phyloP scores from a whole-genome alignment of 2,797 vertebrate genomes.

The Orestias chungarensis region DNA sequence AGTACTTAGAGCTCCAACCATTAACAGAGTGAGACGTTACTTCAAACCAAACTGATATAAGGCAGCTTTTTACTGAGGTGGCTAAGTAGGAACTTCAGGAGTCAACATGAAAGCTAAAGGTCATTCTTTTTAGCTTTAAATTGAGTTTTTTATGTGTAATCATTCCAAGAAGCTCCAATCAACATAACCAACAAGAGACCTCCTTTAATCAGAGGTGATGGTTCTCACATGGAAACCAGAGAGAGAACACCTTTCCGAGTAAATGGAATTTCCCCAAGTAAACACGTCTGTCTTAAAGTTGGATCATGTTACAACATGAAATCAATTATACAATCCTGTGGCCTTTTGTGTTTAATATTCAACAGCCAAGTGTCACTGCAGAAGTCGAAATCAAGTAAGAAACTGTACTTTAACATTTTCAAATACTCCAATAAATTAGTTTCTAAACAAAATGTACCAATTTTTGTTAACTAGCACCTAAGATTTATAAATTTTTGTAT shows the following conservation, averaged over 20 bases:
- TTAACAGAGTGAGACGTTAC: background rate
- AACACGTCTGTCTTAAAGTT: slow-evolving; percentile 8
- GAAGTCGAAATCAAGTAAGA: slow-evolving; percentile 30
- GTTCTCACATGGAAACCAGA: slow-evolving; percentile 31
- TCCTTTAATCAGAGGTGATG: background rate
- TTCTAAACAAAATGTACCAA: background rate
- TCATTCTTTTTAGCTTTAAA: background rate
- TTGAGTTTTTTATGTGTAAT: background rate
- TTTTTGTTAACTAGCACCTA: too few relatives aligned
- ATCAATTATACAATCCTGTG: slow-evolving; percentile 30
- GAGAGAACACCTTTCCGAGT: background rate
- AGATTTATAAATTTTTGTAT: background rate
- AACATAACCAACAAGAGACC: background rate
- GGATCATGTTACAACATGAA: slow-evolving; percentile 45
- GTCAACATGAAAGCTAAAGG: background rate
- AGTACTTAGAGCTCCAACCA: background rate
- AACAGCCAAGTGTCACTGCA: slow-evolving; percentile 23
- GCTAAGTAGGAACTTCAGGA: background rate
- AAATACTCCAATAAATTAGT: background rate
- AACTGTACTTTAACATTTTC: background rate
- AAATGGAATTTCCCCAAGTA: slow-evolving; percentile 15
- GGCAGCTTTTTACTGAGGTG: background rate
- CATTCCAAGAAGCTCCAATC: background rate
- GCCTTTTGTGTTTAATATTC: slow-evolving; percentile 20
- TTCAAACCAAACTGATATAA: background rate